Evolutionary conservation across 2,113 vertebrate species (phyloP), one percentile per base, ranked within the genome.

Genomic region (Chunga burmeisteri): DNA sequence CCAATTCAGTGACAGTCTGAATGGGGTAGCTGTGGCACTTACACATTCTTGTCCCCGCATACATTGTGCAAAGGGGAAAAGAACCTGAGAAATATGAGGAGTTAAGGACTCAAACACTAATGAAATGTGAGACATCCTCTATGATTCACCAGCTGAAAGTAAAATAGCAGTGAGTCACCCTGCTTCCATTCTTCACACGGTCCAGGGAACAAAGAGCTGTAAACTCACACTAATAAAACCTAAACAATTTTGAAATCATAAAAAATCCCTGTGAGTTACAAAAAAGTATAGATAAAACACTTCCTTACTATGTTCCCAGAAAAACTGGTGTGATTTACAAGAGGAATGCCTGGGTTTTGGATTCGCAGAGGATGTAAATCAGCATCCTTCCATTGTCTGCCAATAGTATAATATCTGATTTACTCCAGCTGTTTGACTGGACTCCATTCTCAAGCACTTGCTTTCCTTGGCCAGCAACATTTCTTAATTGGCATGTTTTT

Each of bases 71-170:
- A 70, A 96, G 59, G 81, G 89, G 63, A 93, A 96, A 97, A 92
- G 95, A 96, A 96, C 94, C 94, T 95, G 97, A 98, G 97, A 97
- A 97, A 97, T 98, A 97, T 95, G 95, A 98, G 97, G 94, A 96
- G 87, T 96, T 97, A 88, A 94, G 95, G 47, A 86, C 84, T 97
- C 88, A 96, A 96, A 96, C 97, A 88, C 94, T 61, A 95, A 87
- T 97, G 98, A 98, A 98, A 98, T 81, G 81, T 88, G 96, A 98
- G 97, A 96, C 95, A 96, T 97, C 88, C 96, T 92, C 92, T 82
- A 40, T 84, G 97, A 97, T 97, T 93, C 95, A 97, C 91, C 75
- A 79, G n/a, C 88, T 91, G 96, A 93, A 97, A 98, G 74, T 86
- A 94, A 92, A 91, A 90, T 91, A 90, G 58, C 81, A 95, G 63